Conservation (phyloP, 1,140 invertebrate genomes). For the Hyles euphorbiae region DNA sequence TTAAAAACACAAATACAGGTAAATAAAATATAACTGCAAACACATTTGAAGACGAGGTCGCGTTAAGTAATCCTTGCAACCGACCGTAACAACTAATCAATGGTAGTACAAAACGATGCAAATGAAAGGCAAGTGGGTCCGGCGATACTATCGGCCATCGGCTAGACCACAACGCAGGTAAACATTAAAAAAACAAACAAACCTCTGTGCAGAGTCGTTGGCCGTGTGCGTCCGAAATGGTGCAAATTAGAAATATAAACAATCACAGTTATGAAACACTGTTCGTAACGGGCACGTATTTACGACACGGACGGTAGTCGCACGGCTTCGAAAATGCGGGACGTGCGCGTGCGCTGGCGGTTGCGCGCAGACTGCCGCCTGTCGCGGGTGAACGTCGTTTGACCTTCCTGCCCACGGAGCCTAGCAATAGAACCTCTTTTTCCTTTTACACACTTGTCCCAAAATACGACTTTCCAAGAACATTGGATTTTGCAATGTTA, state of each 20-base stretch:
- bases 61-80: conserved; percentile 56
- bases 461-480: conserved; percentile 27
- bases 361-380: conserved; percentile 57
- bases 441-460: conserved; percentile 36
- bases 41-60: conserved; percentile 22
- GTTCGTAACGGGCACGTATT: conserved; percentile 49
- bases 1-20: background rate
- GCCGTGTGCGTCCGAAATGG: conserved; percentile 35
- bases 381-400: conserved; percentile 49
- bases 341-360: conserved; percentile 57
- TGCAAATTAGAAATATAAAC: conserved; percentile 55
- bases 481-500: no score
- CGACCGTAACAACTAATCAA: conserved; percentile 57
- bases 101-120: conserved; percentile 52
- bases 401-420: conserved; percentile 66
- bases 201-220: conserved; percentile 55
- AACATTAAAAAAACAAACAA: conserved; percentile 27
- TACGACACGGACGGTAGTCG: conserved; percentile 47
- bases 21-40: conserved; percentile 2
- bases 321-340: conserved; percentile 7
- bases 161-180: conserved; percentile 26
- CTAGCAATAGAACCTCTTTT: conserved; percentile 52
- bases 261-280: conserved; percentile 67
- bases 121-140: conserved; percentile 37
- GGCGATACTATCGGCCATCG: conserved; percentile 25